A percentile compares a stretch with the other conserved stretches of the same genome.
Evolutionary conservation across 2,113 vertebrate genomes (phyloP).

Genomic region (Chionomys nivalis): DNA sequence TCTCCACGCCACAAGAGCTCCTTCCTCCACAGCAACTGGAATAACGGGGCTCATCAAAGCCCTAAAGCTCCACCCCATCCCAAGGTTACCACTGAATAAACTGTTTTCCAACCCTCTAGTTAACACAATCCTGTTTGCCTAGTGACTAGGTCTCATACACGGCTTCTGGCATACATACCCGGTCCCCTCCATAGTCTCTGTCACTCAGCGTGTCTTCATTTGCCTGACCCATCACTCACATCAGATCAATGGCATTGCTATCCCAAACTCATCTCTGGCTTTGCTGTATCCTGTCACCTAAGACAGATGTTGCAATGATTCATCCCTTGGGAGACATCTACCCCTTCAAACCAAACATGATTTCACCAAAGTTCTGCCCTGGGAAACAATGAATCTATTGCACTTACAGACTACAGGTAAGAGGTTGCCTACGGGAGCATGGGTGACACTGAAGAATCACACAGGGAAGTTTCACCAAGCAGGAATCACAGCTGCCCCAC

Average conservation of each 20-base stretch:
- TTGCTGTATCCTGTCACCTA: not conserved
- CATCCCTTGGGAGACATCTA: not conserved
- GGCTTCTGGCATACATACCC: not conserved
- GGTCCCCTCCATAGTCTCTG: not conserved
- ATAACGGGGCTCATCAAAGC: not conserved
- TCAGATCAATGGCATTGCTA: not conserved
- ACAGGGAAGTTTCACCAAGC: not conserved
- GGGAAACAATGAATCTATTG: no score
- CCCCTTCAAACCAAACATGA: not conserved
- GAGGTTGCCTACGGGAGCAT: not conserved
- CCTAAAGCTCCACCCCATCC: not conserved
- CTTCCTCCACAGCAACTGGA: not conserved
- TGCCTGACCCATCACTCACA: not conserved
- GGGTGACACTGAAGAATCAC: not conserved
- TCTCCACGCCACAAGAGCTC: not conserved
- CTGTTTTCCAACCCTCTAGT: not conserved
- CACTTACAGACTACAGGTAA: not conserved
- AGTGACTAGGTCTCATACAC: not conserved
- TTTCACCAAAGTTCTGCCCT: not conserved
- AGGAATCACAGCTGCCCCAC: not conserved
- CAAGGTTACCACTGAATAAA: not conserved
- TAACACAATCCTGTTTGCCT: not conserved
- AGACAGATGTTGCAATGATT: not conserved
- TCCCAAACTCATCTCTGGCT: not conserved
- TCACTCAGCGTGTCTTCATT: not conserved